phyloP scores from a whole-genome alignment of 2,888 invertebrate species.

The Nematopogon swammerdamellus region DNA sequence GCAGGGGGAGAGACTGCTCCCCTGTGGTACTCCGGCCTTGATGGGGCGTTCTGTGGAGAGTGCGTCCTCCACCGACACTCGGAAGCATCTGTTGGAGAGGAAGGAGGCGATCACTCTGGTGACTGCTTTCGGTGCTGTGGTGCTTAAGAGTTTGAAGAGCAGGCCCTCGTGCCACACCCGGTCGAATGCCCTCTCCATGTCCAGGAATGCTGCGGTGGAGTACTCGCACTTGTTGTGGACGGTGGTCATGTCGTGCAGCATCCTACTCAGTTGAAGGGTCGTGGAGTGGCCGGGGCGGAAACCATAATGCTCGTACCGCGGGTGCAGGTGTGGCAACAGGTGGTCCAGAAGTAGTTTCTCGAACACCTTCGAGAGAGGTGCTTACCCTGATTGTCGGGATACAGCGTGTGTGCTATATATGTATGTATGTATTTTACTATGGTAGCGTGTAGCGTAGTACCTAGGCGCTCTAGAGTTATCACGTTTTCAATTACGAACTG shows the following conservation, averaged over 20 bases:
- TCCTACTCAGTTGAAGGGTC: conserved; percentile 11
- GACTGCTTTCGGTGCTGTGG: background rate
- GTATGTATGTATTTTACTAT: too few species aligned
- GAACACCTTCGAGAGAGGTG: background rate
- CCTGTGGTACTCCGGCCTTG: too few species aligned
- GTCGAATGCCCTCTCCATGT: conserved; percentile 19
- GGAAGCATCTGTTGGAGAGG: too few species aligned
- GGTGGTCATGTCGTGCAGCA: conserved; percentile 12
- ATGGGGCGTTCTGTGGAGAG: too few species aligned
- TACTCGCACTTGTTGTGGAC: conserved; percentile 9
- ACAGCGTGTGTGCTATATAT: too few species aligned
- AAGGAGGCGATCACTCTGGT: too few species aligned
- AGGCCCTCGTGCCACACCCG: conserved; percentile 19
- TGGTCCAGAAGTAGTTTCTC: background rate
- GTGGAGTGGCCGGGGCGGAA: background rate
- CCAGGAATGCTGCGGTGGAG: conserved; percentile 14
- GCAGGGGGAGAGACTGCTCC: too few species aligned
- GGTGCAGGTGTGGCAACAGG: background rate
- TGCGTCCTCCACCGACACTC: too few species aligned
- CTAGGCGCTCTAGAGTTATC: too few species aligned
- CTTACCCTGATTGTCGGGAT: too few species aligned
- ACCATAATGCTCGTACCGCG: background rate
- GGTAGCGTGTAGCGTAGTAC: too few species aligned
- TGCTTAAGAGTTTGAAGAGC: conserved; percentile 14
- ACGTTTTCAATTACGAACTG: too few species aligned